Base-by-base conservation (phyloP, 2,888 invertebrate species). In the Buathra laborator region DNA sequence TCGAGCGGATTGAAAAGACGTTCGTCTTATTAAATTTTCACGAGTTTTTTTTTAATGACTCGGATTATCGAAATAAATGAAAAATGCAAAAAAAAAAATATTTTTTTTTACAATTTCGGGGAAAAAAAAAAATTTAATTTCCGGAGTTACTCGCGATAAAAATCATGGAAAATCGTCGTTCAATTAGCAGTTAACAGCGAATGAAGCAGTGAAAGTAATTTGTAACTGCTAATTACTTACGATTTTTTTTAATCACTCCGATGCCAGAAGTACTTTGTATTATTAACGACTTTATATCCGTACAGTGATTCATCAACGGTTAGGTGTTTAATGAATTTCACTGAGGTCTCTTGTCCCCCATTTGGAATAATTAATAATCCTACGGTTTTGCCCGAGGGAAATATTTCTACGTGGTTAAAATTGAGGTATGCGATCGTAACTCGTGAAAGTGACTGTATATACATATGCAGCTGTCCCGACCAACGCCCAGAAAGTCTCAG, bases 351-450 rank as follows among this genome's bases (percentile, higher is more conserved):
- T 10, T 10, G 56, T 24, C 56, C 7, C 56, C 19, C 24, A 16
- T 10, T 56, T 56, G 10, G 24, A 56, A 56, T 56, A 56, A 56
- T 56, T 24, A 56, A 56, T 56, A 56, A 56, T 12, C 24, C 56
- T 24, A 16, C 56, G 56, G 12, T 3, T 24, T 10, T 37, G 24
- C 56, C 56, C 10, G 10, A 56, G 56, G 56, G 56, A 56, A 56
- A 56, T 56, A 56, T 56, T 56, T 56, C 24, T 19, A 4, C 12
- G 56, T 56, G 56, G 24, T 56, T 56, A 56, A 56, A 56, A 56
- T 56, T 19, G 56, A 56, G 10, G 24, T 19, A 56, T 19, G 56
- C 56, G 56, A 56, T 56, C 9, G 19, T 19, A 3, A 9, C 56
- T 56, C 19, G 56, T 19, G 56, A 56, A 19, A 56, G 56, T 56